Conservation (phyloP, 2,113 vertebrate species). For the Danio rerio region DNA sequence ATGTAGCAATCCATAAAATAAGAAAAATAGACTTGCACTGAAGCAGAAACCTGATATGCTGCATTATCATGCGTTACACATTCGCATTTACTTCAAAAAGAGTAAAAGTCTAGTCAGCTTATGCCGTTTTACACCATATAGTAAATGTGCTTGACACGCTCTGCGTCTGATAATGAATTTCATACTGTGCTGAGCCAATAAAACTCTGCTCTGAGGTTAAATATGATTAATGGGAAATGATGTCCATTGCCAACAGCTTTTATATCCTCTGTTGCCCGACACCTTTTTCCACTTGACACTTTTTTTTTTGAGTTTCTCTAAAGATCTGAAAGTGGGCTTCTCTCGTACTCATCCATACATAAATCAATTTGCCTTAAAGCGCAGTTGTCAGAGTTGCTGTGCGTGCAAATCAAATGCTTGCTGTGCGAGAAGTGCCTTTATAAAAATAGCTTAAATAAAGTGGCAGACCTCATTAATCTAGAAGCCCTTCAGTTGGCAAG, state of each 20-base stretch:
- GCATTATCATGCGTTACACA: neutral
- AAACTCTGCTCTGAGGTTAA: slow-evolving; percentile 13
- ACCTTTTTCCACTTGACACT: neutral
- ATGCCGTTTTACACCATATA: neutral
- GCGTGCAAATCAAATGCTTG: slow-evolving; percentile 28
- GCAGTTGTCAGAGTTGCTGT: slow-evolving; percentile 37
- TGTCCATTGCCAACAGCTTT: neutral
- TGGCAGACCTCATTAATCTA: slow-evolving; percentile 44
- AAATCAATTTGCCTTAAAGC: slow-evolving; percentile 30
- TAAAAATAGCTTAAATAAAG: slow-evolving; percentile 48
- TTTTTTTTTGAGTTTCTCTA: slow-evolving; percentile 10
- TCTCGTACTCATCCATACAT: neutral
- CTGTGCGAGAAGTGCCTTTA: slow-evolving; percentile 10
- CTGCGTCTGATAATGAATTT: neutral
- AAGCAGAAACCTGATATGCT: neutral
- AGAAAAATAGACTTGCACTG: neutral
- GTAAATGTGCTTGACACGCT: neutral
- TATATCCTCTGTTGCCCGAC: slow-evolving; percentile 2
- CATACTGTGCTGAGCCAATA: neutral
- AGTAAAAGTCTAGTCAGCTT: neutral
- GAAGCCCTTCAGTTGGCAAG: slow-evolving; percentile 39
- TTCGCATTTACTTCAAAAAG: neutral
- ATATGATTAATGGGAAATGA: slow-evolving; percentile 6
- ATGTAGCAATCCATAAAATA: neutral
- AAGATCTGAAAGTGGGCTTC: neutral